Conservation (phyloP, 2,888 invertebrate genomes). For the Charanyca ferruginea region DNA sequence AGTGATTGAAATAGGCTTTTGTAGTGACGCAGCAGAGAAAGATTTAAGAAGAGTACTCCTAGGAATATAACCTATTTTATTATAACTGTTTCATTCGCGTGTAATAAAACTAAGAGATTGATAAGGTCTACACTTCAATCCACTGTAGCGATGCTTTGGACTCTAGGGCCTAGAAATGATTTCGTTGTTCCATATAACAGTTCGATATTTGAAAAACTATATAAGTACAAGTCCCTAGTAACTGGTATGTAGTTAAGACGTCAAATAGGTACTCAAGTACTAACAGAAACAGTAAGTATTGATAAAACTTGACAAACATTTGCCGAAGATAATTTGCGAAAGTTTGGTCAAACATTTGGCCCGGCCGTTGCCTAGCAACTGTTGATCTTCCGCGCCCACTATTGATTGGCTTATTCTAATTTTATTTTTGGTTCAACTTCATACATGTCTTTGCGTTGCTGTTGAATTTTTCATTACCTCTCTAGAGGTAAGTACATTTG, state of each 20-base stretch:
- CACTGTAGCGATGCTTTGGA: no score
- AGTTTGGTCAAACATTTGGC: conserved; percentile 37
- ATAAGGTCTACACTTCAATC: no score
- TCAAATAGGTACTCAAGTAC: background rate
- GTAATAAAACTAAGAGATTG: no score
- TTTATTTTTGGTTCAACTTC: conserved; percentile 14
- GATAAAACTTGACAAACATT: conserved; percentile 37
- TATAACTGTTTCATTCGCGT: no score
- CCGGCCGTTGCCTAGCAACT: conserved; percentile 52
- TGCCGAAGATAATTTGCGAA: conserved; percentile 46
- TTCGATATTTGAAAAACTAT: no score
- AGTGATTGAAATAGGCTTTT: no score
- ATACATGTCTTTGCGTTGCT: background rate
- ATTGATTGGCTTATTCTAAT: conserved; percentile 45
- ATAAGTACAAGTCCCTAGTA: no score
- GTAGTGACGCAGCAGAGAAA: no score
- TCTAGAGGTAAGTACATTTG: background rate
- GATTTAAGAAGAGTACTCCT: no score
- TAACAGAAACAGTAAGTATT: conserved; percentile 7
- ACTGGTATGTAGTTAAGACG: conserved; percentile 7
- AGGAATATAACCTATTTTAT: no score
- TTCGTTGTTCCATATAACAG: no score
- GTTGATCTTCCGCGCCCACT: conserved; percentile 18
- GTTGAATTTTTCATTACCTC: conserved; percentile 20
- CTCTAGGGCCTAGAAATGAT: no score